phyloP scores from a whole-genome alignment of 2,797 vertebrate genomes.

The Pyrocephalus nanus region DNA sequence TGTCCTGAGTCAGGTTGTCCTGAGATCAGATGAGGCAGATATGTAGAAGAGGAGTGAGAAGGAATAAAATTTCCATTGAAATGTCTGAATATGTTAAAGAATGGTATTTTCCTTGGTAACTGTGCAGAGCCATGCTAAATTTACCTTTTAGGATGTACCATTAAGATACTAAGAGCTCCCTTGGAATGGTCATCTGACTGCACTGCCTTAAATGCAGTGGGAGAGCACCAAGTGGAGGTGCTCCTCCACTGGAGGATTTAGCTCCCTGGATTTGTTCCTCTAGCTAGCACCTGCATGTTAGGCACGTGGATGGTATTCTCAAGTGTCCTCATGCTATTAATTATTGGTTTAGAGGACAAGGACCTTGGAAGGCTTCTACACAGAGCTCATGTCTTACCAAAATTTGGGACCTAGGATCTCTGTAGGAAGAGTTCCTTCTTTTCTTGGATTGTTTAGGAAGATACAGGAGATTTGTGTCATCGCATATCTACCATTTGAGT shows the following conservation, averaged over 20 bases:
- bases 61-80: background rate
- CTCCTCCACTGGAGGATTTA: background rate
- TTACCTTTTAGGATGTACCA: background rate
- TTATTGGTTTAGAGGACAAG: background rate
- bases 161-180: background rate
- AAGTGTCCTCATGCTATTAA: background rate
- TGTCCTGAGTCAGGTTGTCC: background rate
- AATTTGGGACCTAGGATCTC: background rate
- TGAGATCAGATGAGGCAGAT: background rate
- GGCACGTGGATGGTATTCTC: background rate
- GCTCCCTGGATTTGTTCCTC: background rate
- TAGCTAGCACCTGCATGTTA: background rate
- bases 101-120: background rate
- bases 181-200: background rate
- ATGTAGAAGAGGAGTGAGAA: background rate
- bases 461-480: background rate
- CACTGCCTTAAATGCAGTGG: background rate
- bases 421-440: background rate
- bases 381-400: background rate
- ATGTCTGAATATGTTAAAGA: background rate
- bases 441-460: background rate
- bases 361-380: background rate
- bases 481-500: background rate
- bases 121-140: background rate
- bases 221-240: background rate